Base-by-base conservation (phyloP, 2,888 invertebrate genomes). In the Camponotus fellah region DNA sequence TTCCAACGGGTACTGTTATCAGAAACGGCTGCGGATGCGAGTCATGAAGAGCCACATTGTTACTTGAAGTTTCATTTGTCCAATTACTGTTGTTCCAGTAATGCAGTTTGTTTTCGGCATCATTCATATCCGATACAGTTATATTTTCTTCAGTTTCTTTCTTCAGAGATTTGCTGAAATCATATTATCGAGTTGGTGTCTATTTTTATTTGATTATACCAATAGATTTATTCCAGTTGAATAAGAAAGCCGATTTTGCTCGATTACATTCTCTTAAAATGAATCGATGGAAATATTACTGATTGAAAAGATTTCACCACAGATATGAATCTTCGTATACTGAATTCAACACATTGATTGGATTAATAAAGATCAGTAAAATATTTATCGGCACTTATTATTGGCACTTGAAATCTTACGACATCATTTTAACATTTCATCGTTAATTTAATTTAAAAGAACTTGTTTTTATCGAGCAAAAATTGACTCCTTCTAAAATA, bases 121-220 rank as follows among this genome's bases (percentile, higher is more conserved):
- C 21, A 4, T 26, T 2, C 26, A 26, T 26, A 26, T 40, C 17
- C n/a, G 69, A 69, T 12, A 56, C 14, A n/a, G 14, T 64, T 2
- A 32, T 26, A 26, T 26, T 26, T 26, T 26, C 56, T 8, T 40
- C 40, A 26, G 26, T 56, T 68, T 68, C 56, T 43, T 1, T 32
- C 10, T 1, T 1, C 32, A 5, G 14, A 68, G n/a, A 9, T 32
- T 77, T 56, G 43, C 77, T 77, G 21, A 74, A 62, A 43, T 74
- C 14, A 56, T 56, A 32, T 32, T 5, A 14, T 56, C 12, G 26
- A 26, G n/a, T 32, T 49, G n/a, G 12, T 9, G 5, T 40, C 60
- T 0, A 37, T 1, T 40, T 58, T 17, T 4, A 1, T 40, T 17
- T 4, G 14, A 26, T 72, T 49, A 26, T 26, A 26, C 12, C 12